Base-by-base conservation (phyloP, 2,113 vertebrate species). In the Semnornis frantzii region DNA sequence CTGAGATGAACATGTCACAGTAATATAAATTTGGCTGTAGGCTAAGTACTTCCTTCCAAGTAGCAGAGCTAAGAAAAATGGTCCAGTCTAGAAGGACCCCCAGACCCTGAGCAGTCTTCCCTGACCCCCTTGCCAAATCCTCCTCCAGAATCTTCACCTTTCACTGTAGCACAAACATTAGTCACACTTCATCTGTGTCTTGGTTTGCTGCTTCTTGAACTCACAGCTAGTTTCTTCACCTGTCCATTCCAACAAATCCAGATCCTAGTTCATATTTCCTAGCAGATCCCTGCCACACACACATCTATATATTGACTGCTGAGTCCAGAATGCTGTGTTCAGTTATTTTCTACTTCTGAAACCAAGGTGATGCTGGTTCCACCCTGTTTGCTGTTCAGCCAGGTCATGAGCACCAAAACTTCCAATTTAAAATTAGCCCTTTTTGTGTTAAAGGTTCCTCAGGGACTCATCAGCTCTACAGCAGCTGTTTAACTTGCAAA, bases 391-490 rank as follows among this genome's bases (percentile, higher is more conserved):
- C 58, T 62, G 52, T 74, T 84, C 66, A 84, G 23, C n/a, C 30
- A 94, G 30, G 27, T 21, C 57, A n/a, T 5, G 55, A 18, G 64
- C 70, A 86, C 86, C 33, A 84, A 39, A 50, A 28, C 72, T 75
- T 88, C 25, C n/a, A 69, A 75, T 69, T 86, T 80, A 33, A 92
- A 94, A 83, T 86, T 87, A 52, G 68, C 77, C 77, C 28, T 83
- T 83, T 58, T 90, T 18, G 7, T 82, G 58, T 65, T 82, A 75
- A 75, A 71, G 4, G 6, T 71, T 95, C 59, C 59, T 12, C 23
- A 82, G 17, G 55, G 70, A 58, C 66, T 78, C 21, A 0, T 74
- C 76, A 90, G 27, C 46, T 80, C 28, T 34, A 3, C 17, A 58
- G 24, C 23, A 87, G 14, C 31, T 74, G 17, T 60, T 50, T 50